Evolutionary conservation across 1,140 invertebrate genomes (phyloP).

Genomic region (Drosophila busckii): DNA sequence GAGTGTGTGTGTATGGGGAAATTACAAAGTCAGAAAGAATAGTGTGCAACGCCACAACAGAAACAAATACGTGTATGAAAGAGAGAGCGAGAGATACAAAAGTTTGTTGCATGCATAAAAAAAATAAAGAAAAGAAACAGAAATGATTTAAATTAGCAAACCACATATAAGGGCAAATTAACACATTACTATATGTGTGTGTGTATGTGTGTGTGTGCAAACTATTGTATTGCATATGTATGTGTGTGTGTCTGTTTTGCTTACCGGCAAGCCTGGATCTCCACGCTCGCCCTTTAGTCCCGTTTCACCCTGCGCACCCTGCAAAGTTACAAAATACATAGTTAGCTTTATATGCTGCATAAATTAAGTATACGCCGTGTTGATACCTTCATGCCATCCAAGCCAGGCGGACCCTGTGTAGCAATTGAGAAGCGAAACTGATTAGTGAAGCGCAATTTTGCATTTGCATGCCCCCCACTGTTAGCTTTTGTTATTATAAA

Average conservation of each 20-base stretch:
- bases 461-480: background rate
- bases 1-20: slow-evolving; percentile 12
- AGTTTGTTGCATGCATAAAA: slow-evolving; percentile 61
- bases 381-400: slow-evolving; percentile 87
- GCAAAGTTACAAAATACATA: slow-evolving; percentile 4
- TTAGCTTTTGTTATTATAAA: background rate
- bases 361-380: slow-evolving; percentile 2
- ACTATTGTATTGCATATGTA: slow-evolving; percentile 8
- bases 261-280: slow-evolving; percentile 93
- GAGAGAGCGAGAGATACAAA: slow-evolving; percentile 6
- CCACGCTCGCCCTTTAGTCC: slow-evolving; percentile 94
- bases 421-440: slow-evolving; percentile 47
- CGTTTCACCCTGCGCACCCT: slow-evolving; percentile 94
- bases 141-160: slow-evolving; percentile 69
- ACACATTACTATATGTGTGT: slow-evolving; percentile 14
- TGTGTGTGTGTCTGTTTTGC: slow-evolving; percentile 74
- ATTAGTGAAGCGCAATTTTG: slow-evolving; percentile 30
- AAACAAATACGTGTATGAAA: slow-evolving; percentile 28
- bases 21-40: slow-evolving; percentile 29
- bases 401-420: slow-evolving; percentile 85
- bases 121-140: slow-evolving; percentile 48
- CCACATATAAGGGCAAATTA: slow-evolving; percentile 52
- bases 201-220: slow-evolving; percentile 5
- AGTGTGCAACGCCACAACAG: slow-evolving; percentile 46
- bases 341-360: slow-evolving; percentile 15